Percentiles rank a stretch among this genome's conserved stretches.
These are phyloP conservation scores for Phenganax marumi DNA, from an alignment of 92 coral and sea anemone genomes.

Conservation along the genomic window DNA sequence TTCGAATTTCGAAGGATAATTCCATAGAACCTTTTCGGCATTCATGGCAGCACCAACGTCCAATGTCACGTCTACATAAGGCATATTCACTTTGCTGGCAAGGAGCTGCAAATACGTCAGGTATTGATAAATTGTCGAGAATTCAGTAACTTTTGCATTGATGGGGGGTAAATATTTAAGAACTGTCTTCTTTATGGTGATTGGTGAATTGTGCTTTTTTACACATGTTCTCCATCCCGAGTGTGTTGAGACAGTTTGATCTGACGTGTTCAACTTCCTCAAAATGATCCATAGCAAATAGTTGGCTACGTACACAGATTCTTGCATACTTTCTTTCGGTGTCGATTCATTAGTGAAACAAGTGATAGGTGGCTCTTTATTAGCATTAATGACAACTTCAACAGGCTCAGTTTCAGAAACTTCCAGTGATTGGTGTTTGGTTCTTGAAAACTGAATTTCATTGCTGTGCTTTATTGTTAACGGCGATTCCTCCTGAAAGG, in stretches of 20 bases:
- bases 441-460: background rate
- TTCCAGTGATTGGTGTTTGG: slow-evolving; percentile 2
- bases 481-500: slow-evolving; percentile 4
- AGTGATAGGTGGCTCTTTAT: slow-evolving; percentile 23
- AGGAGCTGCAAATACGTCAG: slow-evolving; percentile 12
- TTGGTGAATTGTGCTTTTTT: background rate
- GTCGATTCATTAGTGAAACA: slow-evolving; percentile 4
- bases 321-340: background rate
- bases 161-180: slow-evolving; percentile 9
- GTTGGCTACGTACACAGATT: background rate
- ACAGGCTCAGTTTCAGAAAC: slow-evolving; percentile 8
- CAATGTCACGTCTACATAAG: slow-evolving; percentile 17
- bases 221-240: slow-evolving; percentile 22
- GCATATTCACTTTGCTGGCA: slow-evolving; percentile 22
- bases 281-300: slow-evolving; percentile 15
- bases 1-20: background rate
- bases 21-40: background rate
- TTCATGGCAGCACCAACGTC: slow-evolving; percentile 16
- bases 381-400: background rate
- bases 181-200: background rate
- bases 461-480: background rate
- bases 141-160: slow-evolving; percentile 11
- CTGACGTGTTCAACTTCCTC: background rate
- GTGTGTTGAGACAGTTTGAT: slow-evolving; percentile 14
- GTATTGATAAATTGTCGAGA: slow-evolving; percentile 7